Conservation (phyloP, 2,888 invertebrate genomes). For the Eurytoma adleriae region DNA sequence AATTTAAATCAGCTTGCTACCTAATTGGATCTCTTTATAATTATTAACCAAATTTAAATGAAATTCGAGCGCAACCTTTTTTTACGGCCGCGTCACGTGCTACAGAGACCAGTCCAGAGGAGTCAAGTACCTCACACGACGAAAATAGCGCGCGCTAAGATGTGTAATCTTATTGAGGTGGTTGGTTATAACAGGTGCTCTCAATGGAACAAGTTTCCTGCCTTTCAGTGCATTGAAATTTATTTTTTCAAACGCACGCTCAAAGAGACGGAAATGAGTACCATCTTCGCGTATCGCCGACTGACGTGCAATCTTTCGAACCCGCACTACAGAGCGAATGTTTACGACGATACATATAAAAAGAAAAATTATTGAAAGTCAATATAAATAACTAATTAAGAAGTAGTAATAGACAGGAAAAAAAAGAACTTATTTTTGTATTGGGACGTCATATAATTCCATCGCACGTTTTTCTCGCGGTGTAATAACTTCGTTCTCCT, state of each 20-base stretch:
- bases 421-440: too few species aligned
- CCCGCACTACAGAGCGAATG: too few species aligned
- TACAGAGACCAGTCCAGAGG: neutral
- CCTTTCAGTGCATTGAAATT: neutral
- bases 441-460: too few species aligned
- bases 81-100: too few species aligned
- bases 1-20: neutral
- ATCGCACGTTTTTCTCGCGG: too few species aligned
- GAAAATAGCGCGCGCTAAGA: neutral
- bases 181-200: slow-evolving; percentile 2
- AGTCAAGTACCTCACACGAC: neutral
- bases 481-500: slow-evolving; percentile 3
- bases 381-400: too few species aligned
- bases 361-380: too few species aligned
- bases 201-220: neutral
- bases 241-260: neutral
- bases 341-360: too few species aligned
- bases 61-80: too few species aligned
- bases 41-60: too few species aligned
- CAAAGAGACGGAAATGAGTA: slow-evolving; percentile 25
- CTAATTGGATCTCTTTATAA: neutral
- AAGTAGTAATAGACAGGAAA: too few species aligned
- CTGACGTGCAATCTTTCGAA: too few species aligned
- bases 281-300: neutral
- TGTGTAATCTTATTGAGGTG: neutral